Conservation (phyloP, 1,140 invertebrate species). For the Aporrectodea caliginosa region DNA sequence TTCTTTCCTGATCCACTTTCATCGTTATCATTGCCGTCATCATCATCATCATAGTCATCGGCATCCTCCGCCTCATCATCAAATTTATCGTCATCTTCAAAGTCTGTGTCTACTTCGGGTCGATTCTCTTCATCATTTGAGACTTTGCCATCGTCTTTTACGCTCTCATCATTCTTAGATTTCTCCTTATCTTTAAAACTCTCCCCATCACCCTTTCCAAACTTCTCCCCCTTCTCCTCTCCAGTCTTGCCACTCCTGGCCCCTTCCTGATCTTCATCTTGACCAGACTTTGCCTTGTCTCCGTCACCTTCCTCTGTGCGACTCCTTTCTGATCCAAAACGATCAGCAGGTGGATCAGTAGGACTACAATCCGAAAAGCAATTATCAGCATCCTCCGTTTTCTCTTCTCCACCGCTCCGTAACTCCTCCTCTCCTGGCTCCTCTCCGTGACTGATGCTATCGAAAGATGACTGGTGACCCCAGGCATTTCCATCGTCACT, state of each 20-base stretch:
- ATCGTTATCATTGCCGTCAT: neutral
- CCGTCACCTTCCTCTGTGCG: neutral
- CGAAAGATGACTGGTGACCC: slow-evolving; percentile 6
- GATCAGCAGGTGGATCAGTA: neutral
- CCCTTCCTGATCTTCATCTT: neutral
- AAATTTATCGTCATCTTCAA: neutral
- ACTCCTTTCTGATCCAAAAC: neutral
- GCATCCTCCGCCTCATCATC: neutral
- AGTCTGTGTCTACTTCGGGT: neutral
- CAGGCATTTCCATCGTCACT: neutral
- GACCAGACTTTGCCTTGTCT: neutral
- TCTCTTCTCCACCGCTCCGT: neutral
- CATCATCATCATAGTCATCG: neutral
- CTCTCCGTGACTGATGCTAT: neutral
- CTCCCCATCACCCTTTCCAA: neutral
- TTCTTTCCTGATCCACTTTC: neutral
- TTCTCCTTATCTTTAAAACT: neutral
- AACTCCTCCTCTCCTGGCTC: neutral
- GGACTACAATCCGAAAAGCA: neutral
- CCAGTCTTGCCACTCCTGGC: neutral
- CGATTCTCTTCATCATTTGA: neutral
- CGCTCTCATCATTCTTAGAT: neutral
- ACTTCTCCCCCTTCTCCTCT: neutral
- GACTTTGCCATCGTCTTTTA: neutral
- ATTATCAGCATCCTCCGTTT: neutral